Conservation (phyloP, 2,113 vertebrate genomes). For the Plecturocebus donacophilus region DNA sequence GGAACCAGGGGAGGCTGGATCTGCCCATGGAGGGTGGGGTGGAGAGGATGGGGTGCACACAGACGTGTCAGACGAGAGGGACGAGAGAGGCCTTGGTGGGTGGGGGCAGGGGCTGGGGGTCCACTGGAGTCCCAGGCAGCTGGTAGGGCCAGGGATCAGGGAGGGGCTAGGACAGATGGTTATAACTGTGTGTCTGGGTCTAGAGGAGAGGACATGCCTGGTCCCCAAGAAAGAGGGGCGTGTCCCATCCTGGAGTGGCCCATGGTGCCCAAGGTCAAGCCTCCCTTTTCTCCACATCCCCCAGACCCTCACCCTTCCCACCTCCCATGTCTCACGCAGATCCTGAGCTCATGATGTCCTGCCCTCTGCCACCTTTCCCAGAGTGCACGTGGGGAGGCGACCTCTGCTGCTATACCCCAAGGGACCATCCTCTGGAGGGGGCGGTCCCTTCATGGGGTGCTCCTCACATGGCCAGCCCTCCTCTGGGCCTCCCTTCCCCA, state of each 20-base stretch:
- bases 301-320: neutral
- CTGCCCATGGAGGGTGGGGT: neutral
- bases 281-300: neutral
- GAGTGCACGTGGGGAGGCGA: neutral
- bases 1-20: conserved; percentile 3
- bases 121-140: conserved; percentile 62
- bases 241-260: neutral
- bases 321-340: neutral
- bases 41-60: neutral
- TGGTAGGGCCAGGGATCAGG: neutral
- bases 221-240: neutral
- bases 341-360: neutral
- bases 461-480: neutral
- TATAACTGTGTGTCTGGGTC: neutral
- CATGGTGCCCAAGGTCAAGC: neutral
- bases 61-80: neutral
- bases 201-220: neutral
- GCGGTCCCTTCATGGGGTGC: neutral
- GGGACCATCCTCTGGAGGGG: neutral
- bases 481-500: neutral
- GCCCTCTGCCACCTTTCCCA: neutral
- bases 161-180: neutral
- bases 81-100: neutral
- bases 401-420: neutral
- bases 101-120: neutral